A percentile compares a stretch with the other conserved stretches of the same genome.
phyloP scores from a whole-genome alignment of 2,797 vertebrate genomes.

The Sebastes oblongus region DNA sequence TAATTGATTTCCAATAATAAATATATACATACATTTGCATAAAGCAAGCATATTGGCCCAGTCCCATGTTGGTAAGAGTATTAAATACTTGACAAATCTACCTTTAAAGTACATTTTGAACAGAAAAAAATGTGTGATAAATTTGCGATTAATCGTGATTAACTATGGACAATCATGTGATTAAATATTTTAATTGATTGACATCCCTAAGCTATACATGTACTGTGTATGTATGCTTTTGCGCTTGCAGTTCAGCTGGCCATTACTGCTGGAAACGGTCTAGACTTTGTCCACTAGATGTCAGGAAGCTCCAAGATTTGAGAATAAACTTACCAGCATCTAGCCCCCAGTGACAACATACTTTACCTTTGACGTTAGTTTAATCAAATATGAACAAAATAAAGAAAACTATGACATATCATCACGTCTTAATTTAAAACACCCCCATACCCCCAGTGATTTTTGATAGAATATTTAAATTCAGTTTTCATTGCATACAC shows the following conservation, averaged over 20 bases:
- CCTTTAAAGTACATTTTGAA: no score
- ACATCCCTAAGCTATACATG: background rate
- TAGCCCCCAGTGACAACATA: background rate
- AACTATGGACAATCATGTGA: no score
- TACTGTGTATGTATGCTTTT: background rate
- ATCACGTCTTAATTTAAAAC: background rate
- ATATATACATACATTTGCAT: no score
- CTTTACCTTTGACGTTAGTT: background rate
- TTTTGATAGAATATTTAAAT: background rate
- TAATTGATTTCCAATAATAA: no score
- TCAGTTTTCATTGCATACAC: background rate
- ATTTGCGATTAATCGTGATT: no score
- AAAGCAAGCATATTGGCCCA: no score
- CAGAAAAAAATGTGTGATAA: no score
- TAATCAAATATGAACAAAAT: background rate
- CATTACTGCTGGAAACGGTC: background rate
- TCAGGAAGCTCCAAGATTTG: constrained; percentile 58
- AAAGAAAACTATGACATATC: background rate
- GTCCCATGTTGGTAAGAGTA: no score
- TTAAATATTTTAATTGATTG: no score
- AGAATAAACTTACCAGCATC: background rate
- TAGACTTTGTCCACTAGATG: constrained; percentile 72
- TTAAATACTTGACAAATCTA: no score
- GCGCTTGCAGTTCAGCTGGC: background rate
- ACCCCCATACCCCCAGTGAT: fast-evolving